Percentiles rank a stretch among this genome's conserved stretches.
Evolutionary conservation across 2,888 invertebrate genomes (phyloP).

Genomic region (Saturnia pavonia): DNA sequence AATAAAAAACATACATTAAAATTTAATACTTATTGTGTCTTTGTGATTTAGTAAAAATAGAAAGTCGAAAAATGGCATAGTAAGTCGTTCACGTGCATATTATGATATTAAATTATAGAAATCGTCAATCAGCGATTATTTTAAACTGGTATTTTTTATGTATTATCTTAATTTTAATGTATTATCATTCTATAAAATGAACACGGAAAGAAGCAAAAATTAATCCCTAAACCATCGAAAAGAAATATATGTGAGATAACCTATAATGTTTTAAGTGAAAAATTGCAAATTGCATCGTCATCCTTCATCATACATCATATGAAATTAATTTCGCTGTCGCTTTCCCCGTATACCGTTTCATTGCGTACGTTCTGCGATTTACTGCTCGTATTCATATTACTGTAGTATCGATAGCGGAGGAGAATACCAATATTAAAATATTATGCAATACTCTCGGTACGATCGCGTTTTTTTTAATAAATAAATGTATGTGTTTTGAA

Average conservation of each 20-base stretch:
- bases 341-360: slow-evolving; percentile 55
- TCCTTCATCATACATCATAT: slow-evolving; percentile 78
- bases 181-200: not conserved
- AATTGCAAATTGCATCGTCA: slow-evolving; percentile 72
- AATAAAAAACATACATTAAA: too few relatives aligned
- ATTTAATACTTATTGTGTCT: too few relatives aligned
- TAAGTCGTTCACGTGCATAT: too few relatives aligned
- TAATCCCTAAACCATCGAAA: not conserved
- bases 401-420: slow-evolving; percentile 53
- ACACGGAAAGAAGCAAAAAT: not conserved
- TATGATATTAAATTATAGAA: too few relatives aligned
- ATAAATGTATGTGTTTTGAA: slow-evolving; percentile 8
- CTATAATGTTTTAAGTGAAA: slow-evolving; percentile 51
- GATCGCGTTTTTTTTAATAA: not conserved
- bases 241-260: slow-evolving; percentile 29
- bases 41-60: too few relatives aligned
- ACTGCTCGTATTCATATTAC: slow-evolving; percentile 65
- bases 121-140: too few relatives aligned
- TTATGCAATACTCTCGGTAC: slow-evolving; percentile 34
- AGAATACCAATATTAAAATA: slow-evolving; percentile 58
- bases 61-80: too few relatives aligned
- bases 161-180: too few relatives aligned
- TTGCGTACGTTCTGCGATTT: slow-evolving; percentile 67
- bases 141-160: not conserved
- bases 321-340: slow-evolving; percentile 73